Evolutionary conservation across 2,797 vertebrate species (phyloP), one percentile per base, ranked within the genome.

Genomic region (Enteromius fasciolatus): DNA sequence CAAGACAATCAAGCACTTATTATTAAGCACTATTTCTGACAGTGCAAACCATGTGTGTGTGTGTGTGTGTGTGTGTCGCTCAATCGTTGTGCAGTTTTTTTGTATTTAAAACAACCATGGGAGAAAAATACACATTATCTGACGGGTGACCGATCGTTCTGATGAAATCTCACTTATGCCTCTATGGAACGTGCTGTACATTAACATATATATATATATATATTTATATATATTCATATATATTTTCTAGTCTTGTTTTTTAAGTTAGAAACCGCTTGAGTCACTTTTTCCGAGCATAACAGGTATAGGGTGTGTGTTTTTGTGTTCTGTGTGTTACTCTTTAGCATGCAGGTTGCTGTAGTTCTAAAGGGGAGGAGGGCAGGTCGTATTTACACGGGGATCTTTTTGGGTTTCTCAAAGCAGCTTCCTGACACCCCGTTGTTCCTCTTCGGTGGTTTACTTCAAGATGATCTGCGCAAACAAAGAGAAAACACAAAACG

Each of bases 291-390:
- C 66, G 86, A 90, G 78, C 86, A 84, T 86, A 81, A 76, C 83
- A 90, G 84, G 83, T 88, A 87, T 86, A 82, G 79, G 28, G 63
- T 92, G 91, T 93, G 64, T 92, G 91, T 93, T 91, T 93, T 90
- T 93, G 92, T 63, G 52, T 70, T 63, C 2, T 28, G 67, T 86
- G 83, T 48, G 84, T 89, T 92, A 94, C 85, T 89, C 91, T 87
- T 97, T 95, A 97, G 95, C 97, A 98, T 98, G 98, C 98, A 96
- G 96, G 97, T 96, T 98, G 97, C 96, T 97, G 97, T 95, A 98
- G 95, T 93, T 98, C 97, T 95, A 97, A 91, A 90, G 95, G 95
- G 94, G 96, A 96, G 95, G 96, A 96, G 95, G 96, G 92, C 92
- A 97, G 95, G 93, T 97, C 96, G 95, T 98, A 98, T 99, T 97